Evolutionary conservation across 2,888 invertebrate species (phyloP).

Genomic region (Acheta domesticus): DNA sequence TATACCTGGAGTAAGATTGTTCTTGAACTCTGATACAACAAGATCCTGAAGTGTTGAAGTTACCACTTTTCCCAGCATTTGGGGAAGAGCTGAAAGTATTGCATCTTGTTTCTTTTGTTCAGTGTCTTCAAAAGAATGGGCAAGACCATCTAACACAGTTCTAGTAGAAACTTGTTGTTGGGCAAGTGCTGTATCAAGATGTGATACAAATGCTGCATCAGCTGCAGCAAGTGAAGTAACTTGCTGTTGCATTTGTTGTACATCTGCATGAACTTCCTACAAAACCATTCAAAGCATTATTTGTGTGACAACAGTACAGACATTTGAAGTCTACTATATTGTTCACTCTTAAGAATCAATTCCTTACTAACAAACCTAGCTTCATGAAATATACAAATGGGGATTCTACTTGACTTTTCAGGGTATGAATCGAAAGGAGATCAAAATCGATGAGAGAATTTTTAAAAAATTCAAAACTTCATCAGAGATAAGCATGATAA

Average conservation of each 20-base stretch:
- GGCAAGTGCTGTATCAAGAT: conserved; percentile 45
- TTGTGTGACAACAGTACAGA: too few relatives aligned
- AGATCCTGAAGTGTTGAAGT: conserved; percentile 56
- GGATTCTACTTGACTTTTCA: too few relatives aligned
- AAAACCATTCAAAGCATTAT: not conserved
- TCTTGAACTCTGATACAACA: conserved; percentile 54
- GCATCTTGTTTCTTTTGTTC: conserved; percentile 54
- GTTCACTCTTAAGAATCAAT: too few relatives aligned
- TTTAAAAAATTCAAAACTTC: too few relatives aligned
- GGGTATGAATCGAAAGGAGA: too few relatives aligned
- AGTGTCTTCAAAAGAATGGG: conserved; percentile 44
- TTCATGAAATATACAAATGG: too few relatives aligned
- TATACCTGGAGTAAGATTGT: conserved; percentile 48
- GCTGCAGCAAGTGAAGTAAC: not conserved
- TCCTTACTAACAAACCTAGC: too few relatives aligned
- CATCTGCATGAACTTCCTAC: conserved; percentile 28
- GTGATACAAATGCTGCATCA: conserved; percentile 36
- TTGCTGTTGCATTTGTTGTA: not conserved
- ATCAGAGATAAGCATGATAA: too few relatives aligned
- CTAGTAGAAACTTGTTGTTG: conserved; percentile 46
- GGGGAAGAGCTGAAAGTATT: conserved; percentile 54
- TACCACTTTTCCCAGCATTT: conserved; percentile 53
- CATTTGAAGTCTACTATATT: too few relatives aligned
- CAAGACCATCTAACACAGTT: not conserved
- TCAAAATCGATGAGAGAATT: too few relatives aligned